These are phyloP conservation scores for Porites rus DNA, from an alignment of 92 coral and sea anemone species.

Conservation along the genomic window DNA sequence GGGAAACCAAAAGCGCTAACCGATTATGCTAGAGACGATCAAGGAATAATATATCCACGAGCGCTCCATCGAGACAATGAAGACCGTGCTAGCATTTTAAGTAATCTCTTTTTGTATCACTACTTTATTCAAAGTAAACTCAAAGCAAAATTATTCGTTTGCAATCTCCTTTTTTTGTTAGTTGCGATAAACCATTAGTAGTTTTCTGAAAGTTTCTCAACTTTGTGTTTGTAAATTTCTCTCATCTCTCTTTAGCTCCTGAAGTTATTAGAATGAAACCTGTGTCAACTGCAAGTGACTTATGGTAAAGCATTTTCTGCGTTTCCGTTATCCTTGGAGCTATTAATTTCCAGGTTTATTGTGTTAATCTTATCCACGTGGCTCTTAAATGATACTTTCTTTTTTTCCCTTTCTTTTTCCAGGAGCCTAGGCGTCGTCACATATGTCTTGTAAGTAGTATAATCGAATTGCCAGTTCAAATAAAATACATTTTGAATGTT, in stretches of 20 bases:
- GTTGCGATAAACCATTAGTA: too few relatives aligned
- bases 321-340: too few relatives aligned
- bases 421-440: slow-evolving; percentile 99
- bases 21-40: slow-evolving; percentile 73
- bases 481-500: too few relatives aligned
- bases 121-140: too few relatives aligned
- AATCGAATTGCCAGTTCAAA: background rate
- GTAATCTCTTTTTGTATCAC: too few relatives aligned
- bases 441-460: slow-evolving; percentile 91
- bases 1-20: slow-evolving; percentile 86
- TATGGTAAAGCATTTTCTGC: slow-evolving; percentile 65
- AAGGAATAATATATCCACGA: too few relatives aligned
- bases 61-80: too few relatives aligned
- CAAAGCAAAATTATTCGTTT: too few relatives aligned
- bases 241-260: slow-evolving; percentile 74
- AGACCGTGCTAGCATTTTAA: too few relatives aligned
- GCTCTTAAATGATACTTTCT: background rate
- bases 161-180: too few relatives aligned
- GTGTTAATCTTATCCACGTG: background rate
- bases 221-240: background rate
- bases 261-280: slow-evolving; percentile 95
- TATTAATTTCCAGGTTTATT: too few relatives aligned
- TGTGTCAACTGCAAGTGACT: slow-evolving; percentile 86
- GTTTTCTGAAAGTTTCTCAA: too few relatives aligned
- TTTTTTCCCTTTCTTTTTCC: background rate